Base-by-base conservation (phyloP, 30 jellyfish, hydroid and myxozoan genomes). In the Cassiopea xamachana region DNA sequence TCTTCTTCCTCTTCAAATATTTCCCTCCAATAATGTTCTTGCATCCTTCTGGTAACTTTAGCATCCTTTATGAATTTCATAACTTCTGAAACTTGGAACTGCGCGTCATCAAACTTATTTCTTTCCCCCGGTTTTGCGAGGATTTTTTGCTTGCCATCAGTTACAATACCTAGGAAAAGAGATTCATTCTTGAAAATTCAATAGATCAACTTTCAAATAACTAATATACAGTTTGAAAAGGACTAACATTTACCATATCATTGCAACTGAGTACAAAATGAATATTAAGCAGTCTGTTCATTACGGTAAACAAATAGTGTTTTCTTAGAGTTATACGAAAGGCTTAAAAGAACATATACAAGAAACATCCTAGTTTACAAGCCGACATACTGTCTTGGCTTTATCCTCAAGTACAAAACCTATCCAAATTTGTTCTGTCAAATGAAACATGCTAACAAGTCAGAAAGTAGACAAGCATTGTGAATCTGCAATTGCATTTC, bases 91-190 rank as follows among this genome's bases (percentile, higher is more conserved):
- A 67, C 91, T 13, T 79, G 18, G 67, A 77, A 71, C 16, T 82
- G 46, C 16, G 82, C 91, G 16, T 79, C 96, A 46, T 89, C 96
- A 67, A 19, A 79, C 74, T 88, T 88, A 77, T n/a, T 60, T 46
- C 93, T 81, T 62, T 87, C 94, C n/a, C 96, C 96, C 14, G 98
- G 98, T 77, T 77, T 81, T 13, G 94, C 97, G 51, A 61, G 61
- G 18, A 94, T 85, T 1, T 91, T 91, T 75, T 89, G 91, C 19
- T 60, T 74, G 1, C 98, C 97, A 84, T 94, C 92, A 8, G 98
- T 94, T 55, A 89, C 97, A 85, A 90, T 87, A 10, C 90, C 90
- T 82, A 44, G 51, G 14, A 62, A 62, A 58, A 58, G 13, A 13
- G 69, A n/a, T n/a, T n/a, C n/a, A n/a, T n/a, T n/a, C n/a, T n/a